phyloP scores from a whole-genome alignment of 2,888 invertebrate species.

The Alviniconcha strummeri region DNA sequence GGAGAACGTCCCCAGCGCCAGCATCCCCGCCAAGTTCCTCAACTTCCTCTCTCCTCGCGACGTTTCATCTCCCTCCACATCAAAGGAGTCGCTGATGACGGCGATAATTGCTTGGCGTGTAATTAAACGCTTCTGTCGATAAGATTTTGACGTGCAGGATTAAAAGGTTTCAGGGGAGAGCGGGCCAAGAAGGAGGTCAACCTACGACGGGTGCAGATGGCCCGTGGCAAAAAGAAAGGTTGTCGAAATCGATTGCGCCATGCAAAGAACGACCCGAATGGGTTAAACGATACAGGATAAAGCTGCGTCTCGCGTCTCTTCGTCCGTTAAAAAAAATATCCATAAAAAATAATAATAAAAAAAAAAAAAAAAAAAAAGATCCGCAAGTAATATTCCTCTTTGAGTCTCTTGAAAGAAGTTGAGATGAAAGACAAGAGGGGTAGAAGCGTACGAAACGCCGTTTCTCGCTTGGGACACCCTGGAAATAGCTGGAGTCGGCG shows the following conservation, averaged over 20 bases:
- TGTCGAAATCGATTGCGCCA: slow-evolving; percentile 24
- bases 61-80: slow-evolving; percentile 25
- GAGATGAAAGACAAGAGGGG: slow-evolving; percentile 29
- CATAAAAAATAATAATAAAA: too few relatives aligned
- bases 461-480: slow-evolving; percentile 25
- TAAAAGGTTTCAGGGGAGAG: not conserved
- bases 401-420: not conserved
- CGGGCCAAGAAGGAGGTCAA: not conserved
- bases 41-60: not conserved
- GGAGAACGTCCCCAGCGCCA: not conserved
- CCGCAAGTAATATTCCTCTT: not conserved
- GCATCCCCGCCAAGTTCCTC: not conserved
- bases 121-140: slow-evolving; percentile 25
- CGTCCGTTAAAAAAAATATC: not conserved
- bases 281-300: slow-evolving; percentile 21
- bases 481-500: slow-evolving; percentile 7
- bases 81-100: slow-evolving; percentile 22
- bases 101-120: slow-evolving; percentile 30
- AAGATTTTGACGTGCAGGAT: slow-evolving; percentile 5
- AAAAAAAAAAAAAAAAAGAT: not conserved
- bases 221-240: not conserved
- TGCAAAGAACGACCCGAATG: slow-evolving; percentile 1
- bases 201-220: slow-evolving; percentile 6
- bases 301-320: slow-evolving; percentile 1
- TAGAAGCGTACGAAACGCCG: not conserved